Evolutionary conservation across 2,113 vertebrate genomes (phyloP).

Genomic region (Chrysemys picta): DNA sequence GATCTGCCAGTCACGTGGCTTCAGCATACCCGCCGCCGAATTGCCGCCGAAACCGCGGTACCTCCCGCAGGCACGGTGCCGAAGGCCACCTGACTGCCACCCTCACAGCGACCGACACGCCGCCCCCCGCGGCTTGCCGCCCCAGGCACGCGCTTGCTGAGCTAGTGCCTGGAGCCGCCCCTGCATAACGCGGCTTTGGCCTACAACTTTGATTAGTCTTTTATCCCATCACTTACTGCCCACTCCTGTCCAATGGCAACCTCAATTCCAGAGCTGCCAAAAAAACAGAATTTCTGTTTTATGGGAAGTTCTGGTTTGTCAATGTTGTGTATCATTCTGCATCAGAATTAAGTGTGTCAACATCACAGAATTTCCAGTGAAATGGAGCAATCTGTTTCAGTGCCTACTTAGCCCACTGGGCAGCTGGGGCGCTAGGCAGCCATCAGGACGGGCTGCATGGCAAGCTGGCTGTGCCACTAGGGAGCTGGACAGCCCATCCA

Average conservation of each 20-base stretch:
- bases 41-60: too few species aligned
- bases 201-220: background rate
- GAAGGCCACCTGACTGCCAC: too few species aligned
- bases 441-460: background rate
- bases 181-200: background rate
- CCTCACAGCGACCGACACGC: too few species aligned
- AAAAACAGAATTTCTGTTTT: background rate
- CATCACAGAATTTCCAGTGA: background rate
- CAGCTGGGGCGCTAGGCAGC: background rate
- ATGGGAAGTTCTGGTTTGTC: background rate
- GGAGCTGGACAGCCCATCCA: background rate
- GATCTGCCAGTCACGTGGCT: too few species aligned
- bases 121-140: too few species aligned
- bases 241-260: background rate
- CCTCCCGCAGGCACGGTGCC: too few species aligned
- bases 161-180: too few species aligned
- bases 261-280: background rate
- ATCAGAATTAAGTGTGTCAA: background rate
- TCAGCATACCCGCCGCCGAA: too few species aligned
- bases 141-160: too few species aligned
- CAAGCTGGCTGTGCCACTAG: background rate
- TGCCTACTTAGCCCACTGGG: background rate
- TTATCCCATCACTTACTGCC: background rate
- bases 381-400: background rate
- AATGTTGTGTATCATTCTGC: background rate